Percentiles rank a stretch among this genome's conserved stretches.
Evolutionary conservation across 2,888 invertebrate species (phyloP).

Genomic region (Conistra vaccinii): DNA sequence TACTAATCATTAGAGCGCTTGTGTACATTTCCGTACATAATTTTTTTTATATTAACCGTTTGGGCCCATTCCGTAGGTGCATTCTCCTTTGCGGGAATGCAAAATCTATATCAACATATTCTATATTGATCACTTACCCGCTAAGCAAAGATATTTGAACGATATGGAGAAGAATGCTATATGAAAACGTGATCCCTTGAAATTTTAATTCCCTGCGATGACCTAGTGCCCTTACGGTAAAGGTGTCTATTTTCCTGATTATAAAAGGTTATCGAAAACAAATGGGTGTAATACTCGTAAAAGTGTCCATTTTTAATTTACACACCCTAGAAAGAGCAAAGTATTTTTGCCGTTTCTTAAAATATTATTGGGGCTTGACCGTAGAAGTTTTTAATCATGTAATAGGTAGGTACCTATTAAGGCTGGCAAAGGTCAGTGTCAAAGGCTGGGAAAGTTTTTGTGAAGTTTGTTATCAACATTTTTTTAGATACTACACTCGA

Average conservation of each 20-base stretch:
- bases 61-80: too few relatives aligned
- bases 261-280: conserved; percentile 18
- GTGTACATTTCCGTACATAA: conserved; percentile 4
- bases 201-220: not conserved
- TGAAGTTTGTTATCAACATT: conserved; percentile 7
- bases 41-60: too few relatives aligned
- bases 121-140: not conserved
- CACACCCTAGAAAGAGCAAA: not conserved
- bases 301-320: conserved; percentile 14
- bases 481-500: conserved; percentile 5
- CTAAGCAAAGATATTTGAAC: not conserved
- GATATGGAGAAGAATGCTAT: too few relatives aligned
- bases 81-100: too few relatives aligned
- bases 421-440: conserved; percentile 1
- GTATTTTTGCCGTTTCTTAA: conserved; percentile 1
- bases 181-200: conserved; percentile 5
- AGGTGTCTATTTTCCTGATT: conserved; percentile 14
- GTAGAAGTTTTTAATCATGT: conserved; percentile 17
- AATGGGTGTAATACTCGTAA: conserved; percentile 10
- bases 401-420: conserved; percentile 8
- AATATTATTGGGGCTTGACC: conserved; percentile 2
- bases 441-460: not conserved
- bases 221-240: conserved; percentile 4
- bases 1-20: too few relatives aligned
- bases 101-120: not conserved